phyloP scores from a whole-genome alignment of 2,113 vertebrate species.

The Cromileptes altivelis region DNA sequence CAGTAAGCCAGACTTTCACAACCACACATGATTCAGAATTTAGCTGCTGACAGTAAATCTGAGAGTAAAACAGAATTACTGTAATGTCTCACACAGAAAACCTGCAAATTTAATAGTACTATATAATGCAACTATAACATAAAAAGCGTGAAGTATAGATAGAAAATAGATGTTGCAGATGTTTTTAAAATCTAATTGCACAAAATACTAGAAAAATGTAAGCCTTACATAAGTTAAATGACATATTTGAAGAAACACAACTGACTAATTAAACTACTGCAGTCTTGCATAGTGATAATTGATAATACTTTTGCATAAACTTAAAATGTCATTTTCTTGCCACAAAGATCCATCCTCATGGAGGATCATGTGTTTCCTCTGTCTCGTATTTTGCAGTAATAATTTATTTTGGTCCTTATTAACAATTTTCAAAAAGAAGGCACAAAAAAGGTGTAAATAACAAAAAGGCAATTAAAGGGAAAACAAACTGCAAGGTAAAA shows the following conservation, averaged over 20 bases:
- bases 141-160: background rate
- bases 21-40: background rate
- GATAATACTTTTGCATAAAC: too few species aligned
- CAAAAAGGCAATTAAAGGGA: too few species aligned
- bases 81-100: background rate
- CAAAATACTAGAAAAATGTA: too few species aligned
- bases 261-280: background rate
- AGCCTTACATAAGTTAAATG: background rate
- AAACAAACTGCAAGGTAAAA: too few species aligned
- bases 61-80: background rate
- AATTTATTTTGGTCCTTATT: too few species aligned
- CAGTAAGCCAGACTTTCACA: background rate
- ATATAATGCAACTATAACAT: background rate
- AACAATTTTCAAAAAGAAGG: too few species aligned
- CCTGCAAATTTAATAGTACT: background rate
- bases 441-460: too few species aligned
- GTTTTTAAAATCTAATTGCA: too few species aligned
- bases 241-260: background rate
- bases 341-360: background rate
- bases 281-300: background rate
- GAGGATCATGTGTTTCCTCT: background rate
- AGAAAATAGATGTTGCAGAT: background rate
- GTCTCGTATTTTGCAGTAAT: too few species aligned
- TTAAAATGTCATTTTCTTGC: background rate
- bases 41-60: background rate